Evolutionary conservation across 2,888 invertebrate genomes (phyloP).

Genomic region (Rosalia funebris): DNA sequence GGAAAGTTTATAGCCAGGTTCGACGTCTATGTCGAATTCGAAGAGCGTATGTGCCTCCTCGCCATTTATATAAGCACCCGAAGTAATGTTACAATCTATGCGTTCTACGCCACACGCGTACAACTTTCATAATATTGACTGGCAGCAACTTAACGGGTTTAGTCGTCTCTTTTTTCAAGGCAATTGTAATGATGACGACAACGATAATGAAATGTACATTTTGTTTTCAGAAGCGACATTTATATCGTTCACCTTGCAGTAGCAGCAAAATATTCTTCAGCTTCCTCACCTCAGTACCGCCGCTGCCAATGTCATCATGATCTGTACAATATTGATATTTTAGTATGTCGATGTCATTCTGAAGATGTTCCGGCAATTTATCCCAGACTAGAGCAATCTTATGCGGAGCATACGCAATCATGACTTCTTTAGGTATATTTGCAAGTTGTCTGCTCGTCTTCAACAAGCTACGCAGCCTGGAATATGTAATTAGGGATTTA

Average conservation of each 20-base stretch:
- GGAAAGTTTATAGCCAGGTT: no score
- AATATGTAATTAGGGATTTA: background rate
- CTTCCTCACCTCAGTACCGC: background rate
- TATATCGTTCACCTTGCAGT: background rate
- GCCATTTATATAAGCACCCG: no score
- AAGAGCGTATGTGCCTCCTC: no score
- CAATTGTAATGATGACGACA: no score
- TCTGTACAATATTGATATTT: slow-evolving; percentile 11
- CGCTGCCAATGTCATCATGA: background rate
- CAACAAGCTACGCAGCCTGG: background rate
- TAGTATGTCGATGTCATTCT: slow-evolving; percentile 19
- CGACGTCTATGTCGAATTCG: no score
- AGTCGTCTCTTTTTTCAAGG: no score
- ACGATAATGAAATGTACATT: no score
- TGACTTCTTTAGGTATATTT: slow-evolving; percentile 12
- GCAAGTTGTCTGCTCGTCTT: background rate
- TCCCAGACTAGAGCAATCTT: slow-evolving; percentile 19
- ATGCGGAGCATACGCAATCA: slow-evolving; percentile 13
- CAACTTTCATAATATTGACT: slow-evolving; percentile 27
- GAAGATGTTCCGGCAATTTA: slow-evolving; percentile 10
- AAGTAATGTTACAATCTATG: no score
- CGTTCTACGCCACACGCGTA: no score
- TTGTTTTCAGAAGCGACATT: background rate
- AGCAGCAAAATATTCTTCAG: background rate
- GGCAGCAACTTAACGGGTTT: slow-evolving; percentile 4